Percentiles rank a stretch among this genome's conserved stretches.
Evolutionary conservation across 2,797 vertebrate species (phyloP).

Genomic region (Pitangus sulphuratus): DNA sequence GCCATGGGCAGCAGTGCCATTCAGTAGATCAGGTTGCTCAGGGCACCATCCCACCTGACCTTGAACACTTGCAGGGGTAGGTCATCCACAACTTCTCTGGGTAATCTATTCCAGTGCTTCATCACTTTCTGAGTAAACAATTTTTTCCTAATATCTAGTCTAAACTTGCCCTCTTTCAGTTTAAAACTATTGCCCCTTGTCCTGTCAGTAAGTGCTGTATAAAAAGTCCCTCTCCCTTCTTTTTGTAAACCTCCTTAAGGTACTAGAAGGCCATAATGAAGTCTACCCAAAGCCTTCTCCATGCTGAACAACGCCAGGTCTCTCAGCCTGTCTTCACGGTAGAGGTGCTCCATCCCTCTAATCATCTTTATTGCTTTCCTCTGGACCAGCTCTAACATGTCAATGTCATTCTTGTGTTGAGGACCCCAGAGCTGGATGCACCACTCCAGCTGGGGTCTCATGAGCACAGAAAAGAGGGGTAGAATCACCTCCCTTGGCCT

Average conservation of each 20-base stretch:
- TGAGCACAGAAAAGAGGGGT: neutral
- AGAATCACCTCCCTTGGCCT: neutral
- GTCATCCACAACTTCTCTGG: neutral
- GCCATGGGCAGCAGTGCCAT: neutral
- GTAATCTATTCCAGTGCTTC: neutral
- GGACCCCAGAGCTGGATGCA: neutral
- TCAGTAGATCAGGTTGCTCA: neutral
- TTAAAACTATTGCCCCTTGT: neutral
- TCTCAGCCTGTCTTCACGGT: neutral
- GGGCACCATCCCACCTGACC: accelerated
- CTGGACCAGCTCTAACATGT: neutral
- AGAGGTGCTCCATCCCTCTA: neutral
- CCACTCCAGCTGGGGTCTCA: neutral
- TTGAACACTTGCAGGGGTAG: neutral
- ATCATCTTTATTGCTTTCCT: neutral
- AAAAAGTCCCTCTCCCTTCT: neutral
- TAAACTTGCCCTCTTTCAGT: neutral
- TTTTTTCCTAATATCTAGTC: neutral
- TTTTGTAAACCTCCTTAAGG: neutral
- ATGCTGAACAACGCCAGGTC: neutral
- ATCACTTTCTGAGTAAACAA: neutral
- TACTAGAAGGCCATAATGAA: neutral
- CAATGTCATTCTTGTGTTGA: neutral
- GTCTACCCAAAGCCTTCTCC: neutral
- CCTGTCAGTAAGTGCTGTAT: neutral